Evolutionary conservation across 2,113 vertebrate species (phyloP).

Genomic region (Isurus oxyrinchus): DNA sequence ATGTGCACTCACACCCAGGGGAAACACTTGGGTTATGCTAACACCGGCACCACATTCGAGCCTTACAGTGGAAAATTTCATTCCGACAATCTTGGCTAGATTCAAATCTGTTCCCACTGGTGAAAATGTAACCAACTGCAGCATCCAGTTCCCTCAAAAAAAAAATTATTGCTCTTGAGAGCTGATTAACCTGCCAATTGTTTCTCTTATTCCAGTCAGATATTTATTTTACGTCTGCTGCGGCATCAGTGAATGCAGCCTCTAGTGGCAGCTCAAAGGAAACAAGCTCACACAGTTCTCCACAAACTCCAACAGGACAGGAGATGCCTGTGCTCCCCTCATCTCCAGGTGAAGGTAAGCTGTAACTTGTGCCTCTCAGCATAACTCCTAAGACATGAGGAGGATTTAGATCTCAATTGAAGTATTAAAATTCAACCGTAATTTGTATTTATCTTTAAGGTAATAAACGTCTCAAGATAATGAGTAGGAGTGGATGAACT

Average conservation of each 20-base stretch:
- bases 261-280: slow-evolving; percentile 83
- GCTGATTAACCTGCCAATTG: background rate
- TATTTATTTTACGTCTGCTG: slow-evolving; percentile 86
- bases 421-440: background rate
- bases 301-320: slow-evolving; percentile 77
- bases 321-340: slow-evolving; percentile 76
- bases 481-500: background rate
- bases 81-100: background rate
- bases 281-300: slow-evolving; percentile 77
- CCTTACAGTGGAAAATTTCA: background rate
- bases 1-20: background rate
- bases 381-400: background rate
- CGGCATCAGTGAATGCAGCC: slow-evolving; percentile 64
- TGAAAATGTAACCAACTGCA: background rate
- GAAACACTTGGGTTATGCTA: background rate
- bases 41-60: background rate
- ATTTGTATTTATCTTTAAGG: background rate
- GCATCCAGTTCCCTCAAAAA: background rate
- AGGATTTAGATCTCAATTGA: background rate
- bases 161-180: background rate
- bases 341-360: slow-evolving; percentile 78
- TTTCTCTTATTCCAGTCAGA: slow-evolving; percentile 71
- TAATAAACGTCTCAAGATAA: background rate
- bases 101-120: background rate
- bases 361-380: background rate